Evolutionary conservation across 2,888 invertebrate genomes (phyloP), one percentile per base, ranked within the genome.

Genomic region (Phengaris alcon): DNA sequence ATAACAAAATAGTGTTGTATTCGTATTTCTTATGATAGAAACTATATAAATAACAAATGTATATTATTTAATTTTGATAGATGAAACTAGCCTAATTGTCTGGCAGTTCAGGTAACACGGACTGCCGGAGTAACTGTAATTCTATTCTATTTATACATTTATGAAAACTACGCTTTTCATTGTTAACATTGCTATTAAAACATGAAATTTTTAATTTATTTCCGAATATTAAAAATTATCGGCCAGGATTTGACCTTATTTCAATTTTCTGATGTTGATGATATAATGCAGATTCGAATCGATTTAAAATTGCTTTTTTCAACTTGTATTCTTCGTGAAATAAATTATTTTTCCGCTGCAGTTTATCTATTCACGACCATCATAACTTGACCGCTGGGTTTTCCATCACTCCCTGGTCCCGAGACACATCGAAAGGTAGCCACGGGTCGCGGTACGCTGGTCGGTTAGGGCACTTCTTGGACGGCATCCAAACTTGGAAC

Each of bases 401-500:
- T 2, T 52, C 54, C 13, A 12, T 72, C 72, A 54, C 35, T 52
- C 6, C 15, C 13, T 72, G 54, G 8, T 10, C 22, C n/a, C 54
- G 52, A 52, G 22, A 13, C 22, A 22, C 35, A 12, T 15, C 22
- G 51, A 35, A 51, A 22, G 22, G 52, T 70, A 22, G 10, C 72
- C 72, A 52, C 51, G 70, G 72, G 54, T 84, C 86, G 82, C 77
- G 69, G 76, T 79, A 79, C 54, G 44, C 64, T 86, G 85, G 86
- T 76, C 75, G 77, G 55, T 44, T 79, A 79, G 79, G 80, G 82
- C 80, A 81, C 81, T 81, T 87, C 85, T 90, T 90, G 90, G 90
- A 89, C 81, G 80, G 81, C 81, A 81, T 90, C 90, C 90, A 90
- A 90, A 88, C 85, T 87, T 6, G 52, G 72, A 22, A 72, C 72